These are phyloP conservation scores for Hydropsyche tenuis DNA, from an alignment of 1,140 invertebrate species.

Conservation along the genomic window DNA sequence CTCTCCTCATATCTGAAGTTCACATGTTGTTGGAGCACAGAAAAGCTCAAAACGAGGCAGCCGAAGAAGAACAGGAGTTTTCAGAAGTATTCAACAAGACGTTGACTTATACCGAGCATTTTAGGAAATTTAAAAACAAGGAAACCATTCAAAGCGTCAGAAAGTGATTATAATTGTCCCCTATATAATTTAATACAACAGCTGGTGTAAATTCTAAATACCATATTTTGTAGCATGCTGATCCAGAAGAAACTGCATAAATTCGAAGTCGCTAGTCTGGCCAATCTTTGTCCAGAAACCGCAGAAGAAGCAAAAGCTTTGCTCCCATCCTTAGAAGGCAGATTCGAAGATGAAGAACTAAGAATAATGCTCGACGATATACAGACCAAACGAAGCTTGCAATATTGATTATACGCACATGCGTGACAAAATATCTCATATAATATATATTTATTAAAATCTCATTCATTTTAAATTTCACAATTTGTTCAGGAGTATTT, in stretches of 20 bases:
- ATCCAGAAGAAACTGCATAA: constrained; percentile 97
- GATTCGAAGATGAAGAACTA: constrained; percentile 96
- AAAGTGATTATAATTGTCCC: no score
- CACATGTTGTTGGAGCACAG: constrained; percentile 97
- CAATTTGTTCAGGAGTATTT: no score
- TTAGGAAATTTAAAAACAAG: constrained; percentile 97
- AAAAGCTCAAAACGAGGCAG: constrained; percentile 96
- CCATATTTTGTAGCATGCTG: constrained; percentile 78
- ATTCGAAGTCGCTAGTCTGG: constrained; percentile 96
- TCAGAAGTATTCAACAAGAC: constrained; percentile 99
- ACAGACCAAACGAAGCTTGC: constrained; percentile 96
- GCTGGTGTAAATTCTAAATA: no score
- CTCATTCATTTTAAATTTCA: no score
- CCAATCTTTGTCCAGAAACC: constrained; percentile 97
- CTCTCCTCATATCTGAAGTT: constrained; percentile 96
- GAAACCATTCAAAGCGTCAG: constrained; percentile 96
- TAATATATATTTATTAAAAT: no score
- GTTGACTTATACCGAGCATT: constrained; percentile 93
- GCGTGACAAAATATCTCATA: no score
- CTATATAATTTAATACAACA: no score
- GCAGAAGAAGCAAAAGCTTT: constrained; percentile 97
- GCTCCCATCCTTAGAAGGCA: constrained; percentile 93
- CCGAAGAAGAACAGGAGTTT: constrained; percentile 98
- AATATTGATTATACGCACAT: constrained; percentile 73
- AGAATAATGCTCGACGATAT: constrained; percentile 95